Conservation (phyloP, 2,888 invertebrate species). For the Diarsia rubi region DNA sequence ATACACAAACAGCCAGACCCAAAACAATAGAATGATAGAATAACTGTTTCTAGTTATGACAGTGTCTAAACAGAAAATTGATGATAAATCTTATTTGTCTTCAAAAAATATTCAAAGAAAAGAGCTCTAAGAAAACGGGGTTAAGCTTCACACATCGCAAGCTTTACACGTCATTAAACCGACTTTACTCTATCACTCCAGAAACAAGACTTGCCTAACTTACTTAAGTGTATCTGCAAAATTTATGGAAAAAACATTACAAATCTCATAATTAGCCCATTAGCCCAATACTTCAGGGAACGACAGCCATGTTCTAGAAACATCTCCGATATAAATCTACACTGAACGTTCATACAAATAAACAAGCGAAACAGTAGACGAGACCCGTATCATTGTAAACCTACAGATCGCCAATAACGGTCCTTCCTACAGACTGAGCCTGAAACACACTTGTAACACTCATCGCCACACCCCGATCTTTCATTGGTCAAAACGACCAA, state of each 20-base stretch:
- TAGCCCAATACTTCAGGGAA: background rate
- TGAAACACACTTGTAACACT: constrained; percentile 14
- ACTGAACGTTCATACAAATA: constrained; percentile 28
- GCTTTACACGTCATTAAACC: constrained; percentile 23
- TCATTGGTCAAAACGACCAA: constrained; percentile 20
- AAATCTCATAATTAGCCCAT: background rate
- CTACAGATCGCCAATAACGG: constrained; percentile 53
- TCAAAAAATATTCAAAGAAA: background rate
- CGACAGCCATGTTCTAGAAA: background rate
- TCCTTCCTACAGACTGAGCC: constrained; percentile 1
- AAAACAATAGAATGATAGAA: background rate
- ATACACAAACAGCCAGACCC: no score
- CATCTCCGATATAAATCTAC: constrained; percentile 41
- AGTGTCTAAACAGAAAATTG: background rate
- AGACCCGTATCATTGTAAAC: constrained; percentile 44
- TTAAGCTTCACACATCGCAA: background rate
- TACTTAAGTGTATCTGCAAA: background rate
- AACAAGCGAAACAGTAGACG: constrained; percentile 27
- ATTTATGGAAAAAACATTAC: background rate
- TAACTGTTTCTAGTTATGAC: background rate
- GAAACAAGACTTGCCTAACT: background rate
- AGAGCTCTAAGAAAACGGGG: background rate
- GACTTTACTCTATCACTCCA: background rate
- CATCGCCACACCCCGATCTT: background rate
- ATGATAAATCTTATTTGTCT: background rate